Conservation (phyloP, 2,797 vertebrate species). For the Cuniculus paca region DNA sequence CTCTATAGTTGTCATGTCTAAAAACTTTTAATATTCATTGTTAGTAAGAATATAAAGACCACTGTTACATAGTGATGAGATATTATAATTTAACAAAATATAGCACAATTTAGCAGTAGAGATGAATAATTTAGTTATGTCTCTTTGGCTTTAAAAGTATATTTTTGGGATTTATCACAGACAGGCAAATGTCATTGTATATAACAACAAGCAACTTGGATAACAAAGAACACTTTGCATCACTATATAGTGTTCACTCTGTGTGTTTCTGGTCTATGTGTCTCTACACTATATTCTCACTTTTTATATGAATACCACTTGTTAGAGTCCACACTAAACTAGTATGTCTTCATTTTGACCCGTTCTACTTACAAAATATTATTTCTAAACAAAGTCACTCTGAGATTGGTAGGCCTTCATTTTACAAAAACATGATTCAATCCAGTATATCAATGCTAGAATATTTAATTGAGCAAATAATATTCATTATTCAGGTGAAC, state of each 20-base stretch:
- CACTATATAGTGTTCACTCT: fast-evolving
- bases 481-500: not conserved
- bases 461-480: not conserved
- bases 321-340: not conserved
- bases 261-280: not conserved
- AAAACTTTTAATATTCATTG: not conserved
- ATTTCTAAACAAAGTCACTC: not conserved
- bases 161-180: not conserved
- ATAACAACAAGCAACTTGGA: not conserved
- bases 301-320: not conserved
- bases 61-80: not conserved
- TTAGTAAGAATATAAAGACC: not conserved
- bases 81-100: not conserved
- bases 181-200: not conserved
- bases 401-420: not conserved
- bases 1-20: not conserved
- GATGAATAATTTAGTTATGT: not conserved
- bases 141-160: not conserved
- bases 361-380: not conserved
- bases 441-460: not conserved
- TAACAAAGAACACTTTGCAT: not conserved
- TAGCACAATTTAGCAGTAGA: not conserved
- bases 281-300: not conserved
- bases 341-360: not conserved
- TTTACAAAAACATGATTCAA: not conserved